These are phyloP conservation scores for Belgica antarctica DNA, from an alignment of 2,888 invertebrate genomes.

Conservation along the genomic window DNA sequence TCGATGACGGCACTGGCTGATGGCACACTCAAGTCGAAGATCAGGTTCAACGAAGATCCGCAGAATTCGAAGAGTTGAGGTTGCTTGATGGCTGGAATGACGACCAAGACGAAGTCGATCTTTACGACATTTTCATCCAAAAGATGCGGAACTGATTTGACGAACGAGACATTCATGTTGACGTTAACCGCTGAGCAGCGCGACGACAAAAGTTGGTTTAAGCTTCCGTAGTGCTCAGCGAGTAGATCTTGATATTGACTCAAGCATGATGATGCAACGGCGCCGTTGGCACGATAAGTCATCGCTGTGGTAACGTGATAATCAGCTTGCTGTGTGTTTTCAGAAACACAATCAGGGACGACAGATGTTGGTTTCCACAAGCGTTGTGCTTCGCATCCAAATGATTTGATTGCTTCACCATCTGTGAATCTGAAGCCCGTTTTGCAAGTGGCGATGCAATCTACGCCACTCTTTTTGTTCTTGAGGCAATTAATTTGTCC, in stretches of 20 bases:
- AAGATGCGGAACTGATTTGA: constrained; percentile 75
- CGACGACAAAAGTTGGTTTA: constrained; percentile 81
- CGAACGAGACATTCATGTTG: constrained; percentile 88
- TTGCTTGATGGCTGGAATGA: constrained; percentile 83
- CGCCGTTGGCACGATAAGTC: constrained; percentile 85
- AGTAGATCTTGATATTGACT: constrained; percentile 81
- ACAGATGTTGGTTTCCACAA: constrained; percentile 85
- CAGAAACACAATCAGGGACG: constrained; percentile 92
- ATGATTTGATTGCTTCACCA: constrained; percentile 82
- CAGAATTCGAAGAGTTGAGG: constrained; percentile 92
- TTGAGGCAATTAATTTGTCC: constrained; percentile 84
- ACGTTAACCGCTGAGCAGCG: constrained; percentile 90
- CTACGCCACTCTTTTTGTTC: constrained; percentile 69
- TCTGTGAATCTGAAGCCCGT: constrained; percentile 87
- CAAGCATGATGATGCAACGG: constrained; percentile 79
- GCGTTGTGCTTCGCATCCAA: constrained; percentile 76
- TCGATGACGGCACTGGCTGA: constrained; percentile 88
- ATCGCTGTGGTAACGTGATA: constrained; percentile 86
- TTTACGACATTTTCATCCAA: constrained; percentile 84
- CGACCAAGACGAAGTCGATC: constrained; percentile 84
- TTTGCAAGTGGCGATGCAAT: constrained; percentile 87
- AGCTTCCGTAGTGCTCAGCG: constrained; percentile 72
- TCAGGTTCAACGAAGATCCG: constrained; percentile 87
- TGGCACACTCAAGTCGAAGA: constrained; percentile 91
- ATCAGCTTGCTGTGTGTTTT: constrained; percentile 92